Percentiles rank a stretch among this genome's conserved stretches.
Conservation (phyloP, 64 coral and sea anemone genomes). For the Montipora cactus region DNA sequence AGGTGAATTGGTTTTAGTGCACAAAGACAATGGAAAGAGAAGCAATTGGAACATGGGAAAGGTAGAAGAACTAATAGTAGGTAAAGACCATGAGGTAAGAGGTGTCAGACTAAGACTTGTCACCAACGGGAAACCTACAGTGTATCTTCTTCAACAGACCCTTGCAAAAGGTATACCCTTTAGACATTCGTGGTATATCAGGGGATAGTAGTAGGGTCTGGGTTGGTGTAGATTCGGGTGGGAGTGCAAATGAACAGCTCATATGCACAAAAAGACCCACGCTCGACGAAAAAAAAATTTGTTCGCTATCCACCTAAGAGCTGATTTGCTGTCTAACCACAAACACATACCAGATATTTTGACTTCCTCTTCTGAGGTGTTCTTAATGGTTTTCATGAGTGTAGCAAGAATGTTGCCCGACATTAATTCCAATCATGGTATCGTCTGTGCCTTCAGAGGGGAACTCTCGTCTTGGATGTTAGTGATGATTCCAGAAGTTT, state of each 20-base stretch:
- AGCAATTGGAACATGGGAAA: slow-evolving; percentile 25
- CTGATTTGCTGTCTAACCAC: slow-evolving; percentile 24
- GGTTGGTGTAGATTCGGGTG: no score
- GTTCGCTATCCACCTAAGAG: slow-evolving; percentile 11
- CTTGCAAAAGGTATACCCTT: no score
- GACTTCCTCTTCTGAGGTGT: no score
- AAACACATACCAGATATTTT: background rate
- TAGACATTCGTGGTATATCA: no score
- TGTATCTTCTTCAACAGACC: no score
- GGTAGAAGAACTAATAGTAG: background rate
- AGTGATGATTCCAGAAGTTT: background rate
- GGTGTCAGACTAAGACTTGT: slow-evolving; percentile 18
- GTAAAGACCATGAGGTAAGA: slow-evolving; percentile 16
- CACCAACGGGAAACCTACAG: slow-evolving; percentile 1
- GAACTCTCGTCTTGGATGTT: slow-evolving; percentile 15
- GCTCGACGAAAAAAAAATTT: no score
- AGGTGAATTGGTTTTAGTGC: no score
- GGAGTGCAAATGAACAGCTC: no score
- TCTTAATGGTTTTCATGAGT: no score
- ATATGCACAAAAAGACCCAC: no score
- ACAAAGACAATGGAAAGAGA: no score
- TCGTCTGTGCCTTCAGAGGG: background rate
- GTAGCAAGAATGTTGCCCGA: background rate
- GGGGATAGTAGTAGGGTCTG: no score
- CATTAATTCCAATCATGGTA: background rate